These are phyloP conservation scores for Apis cerana DNA, from an alignment of 1,140 invertebrate genomes.

Conservation along the genomic window DNA sequence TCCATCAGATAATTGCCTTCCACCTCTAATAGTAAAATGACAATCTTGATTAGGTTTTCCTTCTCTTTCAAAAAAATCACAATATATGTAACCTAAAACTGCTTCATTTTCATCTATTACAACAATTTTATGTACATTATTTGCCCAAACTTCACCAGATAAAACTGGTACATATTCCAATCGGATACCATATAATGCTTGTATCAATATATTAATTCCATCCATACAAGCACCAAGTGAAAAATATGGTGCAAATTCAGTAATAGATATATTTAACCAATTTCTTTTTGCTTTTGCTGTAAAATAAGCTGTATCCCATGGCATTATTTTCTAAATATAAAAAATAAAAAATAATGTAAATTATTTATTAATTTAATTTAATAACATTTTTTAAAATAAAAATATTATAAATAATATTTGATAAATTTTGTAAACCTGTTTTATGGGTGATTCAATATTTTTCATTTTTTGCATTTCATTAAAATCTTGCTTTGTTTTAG, in stretches of 20 bases:
- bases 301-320: conserved; percentile 94
- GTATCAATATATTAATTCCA: conserved; percentile 93
- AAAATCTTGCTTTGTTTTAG: conserved; percentile 87
- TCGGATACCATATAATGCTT: conserved; percentile 90
- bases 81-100: conserved; percentile 96
- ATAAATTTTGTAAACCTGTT: conserved; percentile 59
- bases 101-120: conserved; percentile 90
- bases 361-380: not conserved
- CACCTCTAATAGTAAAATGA: conserved; percentile 98
- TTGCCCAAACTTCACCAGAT: conserved; percentile 91
- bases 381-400: conserved; percentile 4
- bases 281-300: conserved; percentile 87
- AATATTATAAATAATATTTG: not conserved
- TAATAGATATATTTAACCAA: conserved; percentile 85
- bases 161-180: conserved; percentile 85
- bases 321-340: conserved; percentile 80
- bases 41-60: conserved; percentile 98
- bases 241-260: conserved; percentile 93
- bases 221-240: conserved; percentile 98
- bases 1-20: conserved; percentile 90
- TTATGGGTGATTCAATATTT: conserved; percentile 78
- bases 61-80: conserved; percentile 95
- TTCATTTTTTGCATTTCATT: conserved; percentile 89
- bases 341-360: not conserved
- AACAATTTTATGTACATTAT: conserved; percentile 93